A percentile compares a stretch with the other conserved stretches of the same genome.
Evolutionary conservation across 2,113 vertebrate species (phyloP).

Genomic region (Asarcornis scutulata): DNA sequence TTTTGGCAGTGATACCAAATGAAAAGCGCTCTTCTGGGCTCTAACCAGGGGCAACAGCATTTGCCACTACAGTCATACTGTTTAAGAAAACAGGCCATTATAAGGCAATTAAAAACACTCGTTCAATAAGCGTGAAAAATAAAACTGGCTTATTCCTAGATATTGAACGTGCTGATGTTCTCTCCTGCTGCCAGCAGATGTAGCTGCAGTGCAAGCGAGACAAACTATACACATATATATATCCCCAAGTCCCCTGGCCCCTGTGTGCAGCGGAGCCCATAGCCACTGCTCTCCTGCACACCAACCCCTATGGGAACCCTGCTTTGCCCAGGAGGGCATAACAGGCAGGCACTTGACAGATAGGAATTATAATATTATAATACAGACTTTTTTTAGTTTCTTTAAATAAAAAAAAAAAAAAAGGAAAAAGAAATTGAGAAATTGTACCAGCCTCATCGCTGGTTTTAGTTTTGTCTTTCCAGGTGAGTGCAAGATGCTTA

Average conservation of each 20-base stretch:
- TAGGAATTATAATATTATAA: too few relatives aligned
- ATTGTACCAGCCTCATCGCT: neutral
- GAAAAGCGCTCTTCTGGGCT: neutral
- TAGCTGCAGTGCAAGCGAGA: constrained; percentile 29
- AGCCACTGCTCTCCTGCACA: neutral
- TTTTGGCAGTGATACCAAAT: neutral
- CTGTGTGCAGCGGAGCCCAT: too few relatives aligned
- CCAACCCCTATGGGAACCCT: neutral
- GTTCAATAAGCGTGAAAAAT: rapidly evolving
- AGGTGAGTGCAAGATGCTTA: rapidly evolving
- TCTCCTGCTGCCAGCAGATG: constrained; percentile 42
- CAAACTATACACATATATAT: neutral
- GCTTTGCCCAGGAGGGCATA: neutral
- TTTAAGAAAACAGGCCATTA: rapidly evolving
- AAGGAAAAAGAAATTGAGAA: too few relatives aligned
- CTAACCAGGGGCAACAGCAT: rapidly evolving
- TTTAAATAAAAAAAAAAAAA: too few relatives aligned
- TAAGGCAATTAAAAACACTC: neutral
- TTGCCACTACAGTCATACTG: rapidly evolving
- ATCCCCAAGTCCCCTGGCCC: neutral
- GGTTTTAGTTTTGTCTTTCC: neutral
- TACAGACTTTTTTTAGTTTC: neutral
- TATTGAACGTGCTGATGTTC: neutral
- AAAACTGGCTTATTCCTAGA: neutral
- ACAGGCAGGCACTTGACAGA: too few relatives aligned